A percentile compares a stretch with the other conserved stretches of the same genome.
phyloP scores from a whole-genome alignment of 2,797 vertebrate genomes.

The Mormyrops boulengeri region DNA sequence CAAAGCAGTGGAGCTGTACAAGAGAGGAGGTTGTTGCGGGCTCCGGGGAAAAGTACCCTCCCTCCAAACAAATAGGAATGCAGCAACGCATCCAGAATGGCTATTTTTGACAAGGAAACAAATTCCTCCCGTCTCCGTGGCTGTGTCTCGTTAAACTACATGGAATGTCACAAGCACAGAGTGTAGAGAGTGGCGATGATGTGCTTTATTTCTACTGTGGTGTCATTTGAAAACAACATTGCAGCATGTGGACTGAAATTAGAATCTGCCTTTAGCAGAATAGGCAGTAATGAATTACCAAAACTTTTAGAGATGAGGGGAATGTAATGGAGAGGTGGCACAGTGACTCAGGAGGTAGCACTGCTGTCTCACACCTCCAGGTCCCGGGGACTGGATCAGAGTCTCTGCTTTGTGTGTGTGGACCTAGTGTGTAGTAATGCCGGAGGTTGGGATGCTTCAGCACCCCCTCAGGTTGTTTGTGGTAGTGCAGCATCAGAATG shows the following conservation, averaged over 20 bases:
- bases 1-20: neutral
- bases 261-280: neutral
- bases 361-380: neutral
- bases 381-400: neutral
- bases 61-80: constrained; percentile 25
- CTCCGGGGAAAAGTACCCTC: neutral
- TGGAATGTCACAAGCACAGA: constrained; percentile 7
- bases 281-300: neutral
- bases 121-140: constrained; percentile 13
- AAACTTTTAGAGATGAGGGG: neutral
- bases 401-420: neutral
- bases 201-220: neutral
- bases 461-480: neutral
- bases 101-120: constrained; percentile 23
- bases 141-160: neutral
- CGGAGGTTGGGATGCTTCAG: neutral
- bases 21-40: neutral
- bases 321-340: neutral
- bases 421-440: neutral
- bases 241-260: neutral
- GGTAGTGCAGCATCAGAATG: neutral
- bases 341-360: neutral
- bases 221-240: constrained; percentile 2
- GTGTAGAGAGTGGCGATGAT: neutral
- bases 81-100: constrained; percentile 12